These are phyloP conservation scores for Drosophila phalerata DNA, from an alignment of 2,888 invertebrate genomes.

Conservation along the genomic window DNA sequence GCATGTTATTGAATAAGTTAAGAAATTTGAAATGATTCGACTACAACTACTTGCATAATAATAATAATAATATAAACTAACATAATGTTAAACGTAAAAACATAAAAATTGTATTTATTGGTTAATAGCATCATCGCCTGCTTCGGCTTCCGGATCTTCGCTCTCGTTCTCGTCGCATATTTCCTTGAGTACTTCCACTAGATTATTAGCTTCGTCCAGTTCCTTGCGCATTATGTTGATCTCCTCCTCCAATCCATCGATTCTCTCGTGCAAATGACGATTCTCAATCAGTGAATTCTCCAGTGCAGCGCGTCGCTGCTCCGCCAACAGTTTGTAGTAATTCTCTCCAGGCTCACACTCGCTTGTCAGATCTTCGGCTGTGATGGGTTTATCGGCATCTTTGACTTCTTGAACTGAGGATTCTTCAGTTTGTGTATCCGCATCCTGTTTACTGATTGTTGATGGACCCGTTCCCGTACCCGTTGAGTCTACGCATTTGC, in stretches of 20 bases:
- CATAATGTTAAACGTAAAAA: conserved; percentile 39
- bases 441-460: conserved; percentile 40
- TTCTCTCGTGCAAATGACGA: conserved; percentile 87
- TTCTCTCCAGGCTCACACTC: conserved; percentile 89
- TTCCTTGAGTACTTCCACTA: conserved; percentile 92
- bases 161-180: conserved; percentile 88
- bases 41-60: conserved; percentile 58
- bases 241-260: conserved; percentile 86
- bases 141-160: conserved; percentile 50
- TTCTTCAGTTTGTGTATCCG: conserved; percentile 85
- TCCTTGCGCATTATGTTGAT: conserved; percentile 90
- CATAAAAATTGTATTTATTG: conserved; percentile 42
- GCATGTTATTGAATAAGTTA: conserved; percentile 43
- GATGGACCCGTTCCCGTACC: conserved; percentile 5
- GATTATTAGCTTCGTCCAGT: conserved; percentile 90
- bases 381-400: conserved; percentile 84
- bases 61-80: conserved; percentile 35
- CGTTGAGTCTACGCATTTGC: conserved; percentile 85
- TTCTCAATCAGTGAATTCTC: conserved; percentile 91
- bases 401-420: not conserved
- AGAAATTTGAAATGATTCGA: conserved; percentile 30
- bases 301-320: conserved; percentile 90
- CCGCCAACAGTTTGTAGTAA: conserved; percentile 92
- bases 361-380: conserved; percentile 90
- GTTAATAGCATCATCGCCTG: conserved; percentile 33